phyloP scores from a whole-genome alignment of 2,888 invertebrate genomes.

The Encarsia formosa region DNA sequence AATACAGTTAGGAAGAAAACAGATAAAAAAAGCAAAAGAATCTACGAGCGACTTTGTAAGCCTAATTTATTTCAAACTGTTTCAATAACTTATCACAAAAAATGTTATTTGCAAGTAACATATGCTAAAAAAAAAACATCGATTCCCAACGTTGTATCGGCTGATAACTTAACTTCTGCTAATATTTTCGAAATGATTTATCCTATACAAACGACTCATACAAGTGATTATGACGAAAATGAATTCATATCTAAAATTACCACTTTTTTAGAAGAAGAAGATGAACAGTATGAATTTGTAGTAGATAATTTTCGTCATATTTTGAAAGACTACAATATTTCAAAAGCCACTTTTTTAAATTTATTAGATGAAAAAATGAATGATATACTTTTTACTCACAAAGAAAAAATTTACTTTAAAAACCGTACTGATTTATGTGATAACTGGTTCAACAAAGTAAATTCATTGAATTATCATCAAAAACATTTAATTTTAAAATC shows the following conservation, averaged over 20 bases:
- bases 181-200: too few relatives aligned
- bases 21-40: too few relatives aligned
- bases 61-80: too few relatives aligned
- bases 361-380: neutral
- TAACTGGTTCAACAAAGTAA: neutral
- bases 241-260: neutral
- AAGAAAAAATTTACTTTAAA: constrained; percentile 7
- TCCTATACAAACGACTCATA: too few relatives aligned
- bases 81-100: too few relatives aligned
- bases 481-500: constrained; percentile 1
- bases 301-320: neutral
- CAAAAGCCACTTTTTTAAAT: too few relatives aligned
- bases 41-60: too few relatives aligned
- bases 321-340: neutral
- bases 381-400: neutral
- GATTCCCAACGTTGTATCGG: too few relatives aligned
- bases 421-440: neutral
- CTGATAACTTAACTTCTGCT: too few relatives aligned
- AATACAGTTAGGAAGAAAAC: too few relatives aligned
- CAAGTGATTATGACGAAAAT: neutral
- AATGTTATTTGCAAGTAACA: too few relatives aligned
- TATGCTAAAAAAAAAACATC: too few relatives aligned
- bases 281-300: neutral
- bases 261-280: constrained; percentile 3
- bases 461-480: neutral